Evolutionary conservation across 2,797 vertebrate genomes (phyloP), one percentile per base, ranked within the genome.

Genomic region (Oryzias sinensis): DNA sequence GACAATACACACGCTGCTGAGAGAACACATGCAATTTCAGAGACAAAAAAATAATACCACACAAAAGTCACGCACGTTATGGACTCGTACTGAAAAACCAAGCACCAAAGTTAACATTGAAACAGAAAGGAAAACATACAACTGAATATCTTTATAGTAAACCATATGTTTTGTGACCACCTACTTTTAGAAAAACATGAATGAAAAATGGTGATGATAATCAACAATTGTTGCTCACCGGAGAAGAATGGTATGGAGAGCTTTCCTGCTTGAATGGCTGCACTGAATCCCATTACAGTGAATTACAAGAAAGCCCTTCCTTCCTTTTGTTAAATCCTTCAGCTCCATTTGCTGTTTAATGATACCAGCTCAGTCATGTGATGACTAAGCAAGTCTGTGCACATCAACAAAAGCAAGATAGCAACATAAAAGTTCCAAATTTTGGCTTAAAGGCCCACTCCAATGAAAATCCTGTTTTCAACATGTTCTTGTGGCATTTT

Each of bases 1-100:
- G 51, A 74, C 49, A 47, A 44, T 16, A 18, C 68, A 80, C 62
- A 68, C 58, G 49, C 44, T 59, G 71, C 53, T n/a, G 46, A 62
- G 47, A 61, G 48, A 69, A 64, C 20, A 75, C 72, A 75, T 64
- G 46, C 48, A 79, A 77, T 74, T 70, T 27, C 67, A 17, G 7
- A 9, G 44, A 6, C 33, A 59, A 37, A 70, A 51, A 43, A 53
- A 43, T 42, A 56, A 60, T 64, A 22, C 27, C 0, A 64, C 13
- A 56, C 15, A 14, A 20, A 60, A 14, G 17, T 58, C 11, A 6
- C 55, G 5, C 17, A 24, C 14, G 14, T 4, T 20, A 17, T 11
- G 33, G 13, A 33, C 33, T 33, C 11, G 33, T 9, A 33, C 33
- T 33, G 29, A 13, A 33, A 33, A 33, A 33, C 33, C 33, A 11